Evolutionary conservation across 1,140 invertebrate species (phyloP).

Genomic region (Vanessa atalanta): DNA sequence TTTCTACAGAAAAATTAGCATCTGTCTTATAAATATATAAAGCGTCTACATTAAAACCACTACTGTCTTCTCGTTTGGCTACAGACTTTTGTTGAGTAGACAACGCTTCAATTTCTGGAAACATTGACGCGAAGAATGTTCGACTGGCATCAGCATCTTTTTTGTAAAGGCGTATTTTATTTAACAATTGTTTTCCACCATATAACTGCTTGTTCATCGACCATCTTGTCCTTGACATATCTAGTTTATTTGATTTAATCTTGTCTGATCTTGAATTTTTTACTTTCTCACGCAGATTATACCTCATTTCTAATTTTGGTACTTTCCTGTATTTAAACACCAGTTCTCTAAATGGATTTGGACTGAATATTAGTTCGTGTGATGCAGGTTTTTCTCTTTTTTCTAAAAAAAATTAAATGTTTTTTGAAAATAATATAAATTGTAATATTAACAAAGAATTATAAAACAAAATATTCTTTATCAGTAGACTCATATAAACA

Average conservation of each 20-base stretch:
- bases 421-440: neutral
- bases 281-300: slow-evolving; percentile 65
- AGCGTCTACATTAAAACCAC: slow-evolving; percentile 38
- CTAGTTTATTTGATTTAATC: slow-evolving; percentile 49
- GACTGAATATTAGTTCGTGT: slow-evolving; percentile 29
- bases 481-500: too few species aligned
- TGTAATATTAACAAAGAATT: neutral
- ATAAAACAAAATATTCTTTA: too few species aligned
- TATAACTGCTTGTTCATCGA: slow-evolving; percentile 49
- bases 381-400: slow-evolving; percentile 20
- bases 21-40: slow-evolving; percentile 42
- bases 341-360: slow-evolving; percentile 56
- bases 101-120: slow-evolving; percentile 38
- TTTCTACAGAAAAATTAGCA: slow-evolving; percentile 52
- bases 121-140: slow-evolving; percentile 36
- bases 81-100: slow-evolving; percentile 53
- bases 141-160: slow-evolving; percentile 31
- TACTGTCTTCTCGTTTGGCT: slow-evolving; percentile 42
- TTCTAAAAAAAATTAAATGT: slow-evolving; percentile 23
- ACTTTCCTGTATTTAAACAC: slow-evolving; percentile 59
- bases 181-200: slow-evolving; percentile 35
- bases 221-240: slow-evolving; percentile 63
- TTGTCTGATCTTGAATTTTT: slow-evolving; percentile 57
- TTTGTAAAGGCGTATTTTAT: slow-evolving; percentile 27
- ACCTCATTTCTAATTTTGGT: slow-evolving; percentile 63